Evolutionary conservation across 2,113 vertebrate genomes (phyloP).

Genomic region (Mobula hypostoma): DNA sequence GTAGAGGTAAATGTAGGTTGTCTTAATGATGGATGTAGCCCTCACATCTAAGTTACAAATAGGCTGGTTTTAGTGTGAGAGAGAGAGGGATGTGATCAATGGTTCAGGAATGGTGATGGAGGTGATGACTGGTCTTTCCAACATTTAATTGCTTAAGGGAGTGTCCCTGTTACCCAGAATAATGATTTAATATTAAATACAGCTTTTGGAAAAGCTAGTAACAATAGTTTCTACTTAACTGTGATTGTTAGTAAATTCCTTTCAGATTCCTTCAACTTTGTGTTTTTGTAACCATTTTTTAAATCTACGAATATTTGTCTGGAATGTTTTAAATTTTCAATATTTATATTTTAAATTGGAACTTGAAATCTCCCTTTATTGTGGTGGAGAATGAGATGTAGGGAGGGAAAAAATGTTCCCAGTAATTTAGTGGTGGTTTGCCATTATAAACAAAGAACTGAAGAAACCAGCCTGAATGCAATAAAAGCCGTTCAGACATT

Average conservation of each 20-base stretch:
- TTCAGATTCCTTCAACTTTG: background rate
- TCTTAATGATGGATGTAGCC: too few relatives aligned
- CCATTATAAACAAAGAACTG: background rate
- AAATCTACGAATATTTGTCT: background rate
- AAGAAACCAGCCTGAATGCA: conserved; percentile 5
- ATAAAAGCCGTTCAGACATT: background rate
- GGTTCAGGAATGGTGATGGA: too few relatives aligned
- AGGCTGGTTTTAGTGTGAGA: too few relatives aligned
- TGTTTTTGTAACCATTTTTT: background rate
- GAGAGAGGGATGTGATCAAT: too few relatives aligned
- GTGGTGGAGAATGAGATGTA: background rate
- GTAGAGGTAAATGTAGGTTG: too few relatives aligned
- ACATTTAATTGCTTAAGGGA: too few relatives aligned
- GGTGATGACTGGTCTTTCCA: too few relatives aligned
- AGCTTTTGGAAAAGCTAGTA: background rate
- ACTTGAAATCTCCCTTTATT: background rate
- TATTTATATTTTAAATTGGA: background rate
- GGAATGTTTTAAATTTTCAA: background rate
- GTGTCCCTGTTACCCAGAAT: background rate
- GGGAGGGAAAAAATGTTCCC: background rate
- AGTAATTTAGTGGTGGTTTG: background rate
- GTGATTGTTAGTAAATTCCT: background rate
- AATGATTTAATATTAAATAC: background rate
- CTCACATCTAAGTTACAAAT: too few relatives aligned
- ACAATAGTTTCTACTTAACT: background rate